Evolutionary conservation across 2,113 vertebrate species (phyloP), one percentile per base, ranked within the genome.

Genomic region (Oryzias melastigma): DNA sequence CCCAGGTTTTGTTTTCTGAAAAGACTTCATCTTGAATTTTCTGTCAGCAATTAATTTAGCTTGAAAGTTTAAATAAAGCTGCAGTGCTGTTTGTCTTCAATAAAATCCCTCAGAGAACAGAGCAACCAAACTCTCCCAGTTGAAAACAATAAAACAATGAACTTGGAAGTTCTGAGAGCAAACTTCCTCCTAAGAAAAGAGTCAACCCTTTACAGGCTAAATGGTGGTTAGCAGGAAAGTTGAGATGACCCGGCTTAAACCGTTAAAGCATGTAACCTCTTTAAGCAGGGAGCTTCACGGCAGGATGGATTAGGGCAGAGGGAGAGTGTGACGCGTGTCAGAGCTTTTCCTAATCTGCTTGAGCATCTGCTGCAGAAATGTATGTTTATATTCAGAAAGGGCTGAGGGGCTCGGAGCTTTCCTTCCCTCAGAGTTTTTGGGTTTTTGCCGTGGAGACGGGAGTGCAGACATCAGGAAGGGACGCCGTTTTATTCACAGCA

Each of bases 401-500:
- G 45, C 68, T 58, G 57, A 59, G 25, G 41, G 43, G 54, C 22
- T 43, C 4, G 8, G 46, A 5, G 43, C 14, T 58, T 13, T 2
- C 64, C 78, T 80, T 67, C 78, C 66, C 73, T 71, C 67, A 13
- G 8, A 48, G 59, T 65, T 59, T 54, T 54, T 67, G 70, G n/a
- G 18, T 68, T 69, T 57, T 69, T 52, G 66, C 53, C 53, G 46
- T 71, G 55, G 72, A 84, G 67, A 77, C 62, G 48, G 54, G 61
- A 74, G 69, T 61, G 13, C 65, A 54, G 51, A 47, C 73, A 82
- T 88, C 87, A 83, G 90, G 89, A 62, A 74, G 91, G 95, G 94
- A 96, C 94, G 93, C 96, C 94, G 95, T 89, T 85, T 89, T 87
- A 88, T 90, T 94, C 84, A 89, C 84, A 89, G 92, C 93, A 92